Evolutionary conservation across 2,797 vertebrate species (phyloP), one percentile per base, ranked within the genome.

Genomic region (Gallinago nigripennis): DNA sequence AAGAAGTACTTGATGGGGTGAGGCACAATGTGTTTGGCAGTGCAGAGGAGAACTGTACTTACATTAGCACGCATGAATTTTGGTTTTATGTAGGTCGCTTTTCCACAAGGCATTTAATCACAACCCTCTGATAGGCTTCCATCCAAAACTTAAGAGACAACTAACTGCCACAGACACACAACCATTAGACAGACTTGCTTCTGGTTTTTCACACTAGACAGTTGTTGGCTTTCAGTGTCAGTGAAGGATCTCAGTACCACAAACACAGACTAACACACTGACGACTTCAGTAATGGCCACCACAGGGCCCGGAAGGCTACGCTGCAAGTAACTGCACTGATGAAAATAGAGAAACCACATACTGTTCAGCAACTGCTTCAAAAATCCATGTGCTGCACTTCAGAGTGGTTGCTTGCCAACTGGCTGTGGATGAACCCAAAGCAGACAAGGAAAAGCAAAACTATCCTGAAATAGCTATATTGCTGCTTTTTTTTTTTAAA

Each of bases 361-460:
- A 28, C 43, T n/a, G 79, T 82, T 82, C 72, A n/a, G 71, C 16
- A 58, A 5, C 39, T 45, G 58, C 31, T 39, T 75, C 85, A 54
- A 76, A 93, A 90, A 90, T 35, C 51, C 33, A 53, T 6, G 43
- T 9, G 76, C 75, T 87, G 45, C 30, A 8, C 63, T 82, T 12
- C 4, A 48, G 75, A 80, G 82, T 2, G 0, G 53, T 33, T 70
- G 48, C 57, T 75, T 83, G 97, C 92, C 96, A 95, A 8, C 10
- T 96, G 95, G 91, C 95, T 93, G 30, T 33, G 75, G 76, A 88
- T 33, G 54, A 93, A 94, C 73, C 58, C 54, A 71, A 82, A 77
- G 53, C 69, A 63, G 85, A 87, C 60, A 66, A 2, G 69, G 65
- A 94, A 85, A 94, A 92, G 80, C 61, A 8, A 41, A 86, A 65